A percentile compares a stretch with the other conserved stretches of the same genome.
phyloP scores from a whole-genome alignment of 2,888 invertebrate genomes.

The Mesopsocus fuscifrons region DNA sequence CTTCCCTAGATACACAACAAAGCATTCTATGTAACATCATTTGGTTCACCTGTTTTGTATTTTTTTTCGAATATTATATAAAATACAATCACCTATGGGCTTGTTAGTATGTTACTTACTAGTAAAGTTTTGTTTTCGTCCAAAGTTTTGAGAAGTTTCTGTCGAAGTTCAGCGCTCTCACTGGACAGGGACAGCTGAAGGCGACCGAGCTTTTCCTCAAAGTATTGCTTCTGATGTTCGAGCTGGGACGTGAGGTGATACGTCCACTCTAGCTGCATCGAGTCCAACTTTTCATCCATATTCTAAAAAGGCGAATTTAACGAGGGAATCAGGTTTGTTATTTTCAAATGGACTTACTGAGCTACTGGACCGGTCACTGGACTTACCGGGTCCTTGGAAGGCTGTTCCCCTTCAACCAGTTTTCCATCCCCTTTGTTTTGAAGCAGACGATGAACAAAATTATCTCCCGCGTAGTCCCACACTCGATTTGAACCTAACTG shows the following conservation, averaged over 20 bases:
- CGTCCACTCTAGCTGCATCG: slow-evolving; percentile 90
- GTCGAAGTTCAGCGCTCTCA: slow-evolving; percentile 35
- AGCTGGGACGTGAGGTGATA: slow-evolving; percentile 89
- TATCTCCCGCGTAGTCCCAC: slow-evolving; percentile 99
- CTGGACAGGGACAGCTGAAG: slow-evolving; percentile 22
- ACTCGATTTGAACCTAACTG: slow-evolving; percentile 91
- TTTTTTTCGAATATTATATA: too few relatives aligned
- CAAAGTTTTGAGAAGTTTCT: slow-evolving; percentile 30
- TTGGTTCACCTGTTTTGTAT: too few relatives aligned
- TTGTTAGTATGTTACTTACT: too few relatives aligned
- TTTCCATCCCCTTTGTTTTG: slow-evolving; percentile 96
- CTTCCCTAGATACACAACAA: too few relatives aligned
- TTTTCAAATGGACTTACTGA: too few relatives aligned
- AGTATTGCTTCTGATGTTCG: slow-evolving; percentile 82
- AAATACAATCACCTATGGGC: too few relatives aligned
- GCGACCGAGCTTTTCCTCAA: slow-evolving; percentile 54
- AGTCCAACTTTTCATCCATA: slow-evolving; percentile 68
- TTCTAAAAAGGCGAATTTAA: slow-evolving; percentile 20
- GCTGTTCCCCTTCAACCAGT: slow-evolving; percentile 43
- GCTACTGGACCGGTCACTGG: too few relatives aligned
- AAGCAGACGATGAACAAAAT: slow-evolving; percentile 86
- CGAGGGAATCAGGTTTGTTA: neutral
- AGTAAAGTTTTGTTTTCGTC: slow-evolving; percentile 27
- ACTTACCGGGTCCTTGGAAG: slow-evolving; percentile 8
- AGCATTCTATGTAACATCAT: too few relatives aligned